Evolutionary conservation across 2,797 vertebrate species (phyloP), one percentile per base, ranked within the genome.

Genomic region (Bradypodion ventrale): DNA sequence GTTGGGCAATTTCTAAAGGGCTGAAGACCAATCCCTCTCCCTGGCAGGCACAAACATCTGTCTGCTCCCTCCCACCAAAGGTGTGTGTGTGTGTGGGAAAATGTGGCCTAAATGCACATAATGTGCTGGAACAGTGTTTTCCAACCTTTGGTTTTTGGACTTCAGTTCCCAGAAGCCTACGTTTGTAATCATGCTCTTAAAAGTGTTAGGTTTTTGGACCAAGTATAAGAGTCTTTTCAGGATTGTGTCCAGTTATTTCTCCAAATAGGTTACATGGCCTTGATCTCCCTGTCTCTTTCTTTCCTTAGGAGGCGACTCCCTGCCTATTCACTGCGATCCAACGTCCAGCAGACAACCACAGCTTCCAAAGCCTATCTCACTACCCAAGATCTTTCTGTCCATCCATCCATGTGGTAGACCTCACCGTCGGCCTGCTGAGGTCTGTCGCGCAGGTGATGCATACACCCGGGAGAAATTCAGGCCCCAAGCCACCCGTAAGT

Each of bases 381-480:
- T 75, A 86, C n/a, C 80, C 0, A 29, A 79, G 1, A 49, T 62
- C 79, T 74, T 69, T 82, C 88, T 91, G 87, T 89, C 60, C 0
- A 40, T 49, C 85, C 80, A 72, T 32, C 90, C 94, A 74, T 42
- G 87, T 1, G 74, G 83, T 0, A 96, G 85, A 75, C 93, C 96
- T 0, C 96, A 94, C 69, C 97, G 93, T 87, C 97, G 98, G 73
- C 97, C 93, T 1, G 97, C 97, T 15, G 93, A 96, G 32, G 75
- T 91, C 15, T 99, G 98, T 92, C 95, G 91, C 37, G 96, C 97
- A 37, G 97, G 96, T 12, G 94, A 96, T 93, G 97, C 94, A 94
- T 99, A 99, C 63, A 60, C 27, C 21, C 95, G 96, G 69, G 98
- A 99, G 75, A 95, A 85, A 88, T 99, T 98, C 93, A 93, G 75